These are phyloP conservation scores for Physella acuta DNA, from an alignment of 1,140 invertebrate species.

Conservation along the genomic window DNA sequence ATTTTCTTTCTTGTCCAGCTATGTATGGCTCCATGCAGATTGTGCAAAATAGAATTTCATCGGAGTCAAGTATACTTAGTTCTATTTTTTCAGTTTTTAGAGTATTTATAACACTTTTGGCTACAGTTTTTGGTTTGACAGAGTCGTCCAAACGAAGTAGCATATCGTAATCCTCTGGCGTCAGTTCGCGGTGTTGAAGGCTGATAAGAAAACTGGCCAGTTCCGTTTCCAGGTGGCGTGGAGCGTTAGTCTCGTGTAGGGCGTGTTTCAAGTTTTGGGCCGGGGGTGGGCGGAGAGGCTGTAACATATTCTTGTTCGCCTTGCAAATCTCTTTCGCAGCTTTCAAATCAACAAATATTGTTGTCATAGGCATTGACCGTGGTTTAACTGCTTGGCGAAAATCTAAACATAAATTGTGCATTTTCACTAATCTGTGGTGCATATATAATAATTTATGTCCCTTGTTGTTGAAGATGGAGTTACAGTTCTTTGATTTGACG, in stretches of 20 bases:
- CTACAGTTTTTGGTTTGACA: conserved; percentile 49
- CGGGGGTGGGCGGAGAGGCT: conserved; percentile 13
- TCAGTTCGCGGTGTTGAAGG: conserved; percentile 48
- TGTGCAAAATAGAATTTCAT: conserved; percentile 31
- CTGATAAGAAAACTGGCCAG: conserved; percentile 40
- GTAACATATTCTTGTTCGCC: not conserved
- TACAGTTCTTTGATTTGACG: conserved; percentile 47
- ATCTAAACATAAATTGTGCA: conserved; percentile 32
- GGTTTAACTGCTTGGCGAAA: conserved; percentile 15
- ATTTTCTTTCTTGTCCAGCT: conserved; percentile 45
- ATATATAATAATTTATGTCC: conserved; percentile 46
- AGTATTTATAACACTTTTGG: conserved; percentile 26
- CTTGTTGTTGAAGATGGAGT: conserved; percentile 44
- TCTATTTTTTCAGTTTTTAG: conserved; percentile 44
- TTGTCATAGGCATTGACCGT: conserved; percentile 20
- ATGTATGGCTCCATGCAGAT: conserved; percentile 51
- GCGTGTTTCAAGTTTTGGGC: conserved; percentile 42
- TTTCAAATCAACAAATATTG: conserved; percentile 21
- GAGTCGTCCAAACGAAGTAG: conserved; percentile 47
- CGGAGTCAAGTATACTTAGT: conserved; percentile 26
- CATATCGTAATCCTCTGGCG: conserved; percentile 54
- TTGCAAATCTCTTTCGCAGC: not conserved
- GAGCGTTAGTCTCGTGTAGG: conserved; percentile 37
- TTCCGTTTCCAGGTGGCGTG: conserved; percentile 31
- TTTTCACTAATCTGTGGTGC: conserved; percentile 45